These are phyloP conservation scores for Alviniconcha marisindica DNA, from an alignment of 1,140 invertebrate genomes.

Conservation along the genomic window DNA sequence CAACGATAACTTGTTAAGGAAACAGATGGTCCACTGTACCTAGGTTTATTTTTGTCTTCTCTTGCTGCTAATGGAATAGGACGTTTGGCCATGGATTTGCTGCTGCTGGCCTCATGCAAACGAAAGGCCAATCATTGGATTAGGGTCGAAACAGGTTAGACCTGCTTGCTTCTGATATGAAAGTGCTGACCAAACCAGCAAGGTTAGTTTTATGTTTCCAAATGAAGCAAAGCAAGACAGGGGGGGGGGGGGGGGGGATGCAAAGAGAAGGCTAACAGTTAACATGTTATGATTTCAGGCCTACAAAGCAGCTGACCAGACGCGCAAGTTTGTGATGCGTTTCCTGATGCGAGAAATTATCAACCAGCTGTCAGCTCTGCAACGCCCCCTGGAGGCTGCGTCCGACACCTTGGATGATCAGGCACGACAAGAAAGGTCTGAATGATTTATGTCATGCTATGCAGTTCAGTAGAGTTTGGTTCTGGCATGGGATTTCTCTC, in stretches of 20 bases:
- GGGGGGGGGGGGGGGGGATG: not conserved
- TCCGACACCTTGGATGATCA: slow-evolving; percentile 65
- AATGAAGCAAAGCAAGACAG: not conserved
- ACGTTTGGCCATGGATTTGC: too few relatives aligned
- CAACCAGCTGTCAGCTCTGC: slow-evolving; percentile 66
- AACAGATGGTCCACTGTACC: too few relatives aligned
- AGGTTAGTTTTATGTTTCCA: too few relatives aligned
- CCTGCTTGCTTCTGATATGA: too few relatives aligned
- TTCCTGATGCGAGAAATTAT: slow-evolving; percentile 67
- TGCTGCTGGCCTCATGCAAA: too few relatives aligned
- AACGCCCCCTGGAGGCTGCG: slow-evolving; percentile 65
- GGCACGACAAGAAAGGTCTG: slow-evolving; percentile 55
- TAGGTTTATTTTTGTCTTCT: too few relatives aligned
- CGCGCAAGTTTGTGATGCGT: slow-evolving; percentile 65
- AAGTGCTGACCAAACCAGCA: too few relatives aligned
- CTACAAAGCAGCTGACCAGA: slow-evolving; percentile 57
- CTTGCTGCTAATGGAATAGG: too few relatives aligned
- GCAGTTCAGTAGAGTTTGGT: not conserved
- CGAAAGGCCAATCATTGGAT: too few relatives aligned
- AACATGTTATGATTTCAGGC: slow-evolving; percentile 40
- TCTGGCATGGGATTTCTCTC: not conserved
- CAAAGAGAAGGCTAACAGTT: not conserved
- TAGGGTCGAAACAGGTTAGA: too few relatives aligned
- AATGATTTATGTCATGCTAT: not conserved
- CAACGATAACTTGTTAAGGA: not conserved